Conservation (phyloP, 2,888 invertebrate species). For the Callyntrura sp. region DNA sequence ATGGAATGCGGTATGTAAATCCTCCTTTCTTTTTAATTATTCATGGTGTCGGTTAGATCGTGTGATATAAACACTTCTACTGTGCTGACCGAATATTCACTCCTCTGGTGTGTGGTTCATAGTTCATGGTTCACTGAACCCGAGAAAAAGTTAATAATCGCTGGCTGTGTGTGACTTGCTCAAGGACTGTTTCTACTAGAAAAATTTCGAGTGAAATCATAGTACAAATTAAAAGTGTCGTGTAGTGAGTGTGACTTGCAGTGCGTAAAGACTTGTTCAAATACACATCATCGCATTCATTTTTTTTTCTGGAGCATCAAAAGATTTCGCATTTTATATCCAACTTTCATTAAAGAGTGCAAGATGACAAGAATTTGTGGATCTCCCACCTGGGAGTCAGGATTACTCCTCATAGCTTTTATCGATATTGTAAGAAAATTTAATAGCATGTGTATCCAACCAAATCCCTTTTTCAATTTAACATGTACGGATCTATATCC, state of each 20-base stretch:
- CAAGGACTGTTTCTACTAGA: not conserved
- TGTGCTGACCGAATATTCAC: not conserved
- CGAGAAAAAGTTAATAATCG: not conserved
- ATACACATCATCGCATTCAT: not conserved
- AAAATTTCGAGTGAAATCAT: not conserved
- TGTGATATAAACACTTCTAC: not conserved
- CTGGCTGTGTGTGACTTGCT: no score
- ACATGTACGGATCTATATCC: no score
- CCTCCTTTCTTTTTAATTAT: conserved; percentile 39
- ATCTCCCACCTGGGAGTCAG: conserved; percentile 77
- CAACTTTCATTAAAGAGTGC: not conserved
- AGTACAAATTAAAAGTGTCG: not conserved
- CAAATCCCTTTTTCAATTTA: conserved; percentile 1
- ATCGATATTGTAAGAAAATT: conserved; percentile 80
- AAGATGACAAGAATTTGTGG: conserved; percentile 77
- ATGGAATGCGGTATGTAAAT: conserved; percentile 64
- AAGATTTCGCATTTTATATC: not conserved
- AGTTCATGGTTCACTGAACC: conserved; percentile 48
- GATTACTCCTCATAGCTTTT: conserved; percentile 79
- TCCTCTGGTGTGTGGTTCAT: conserved; percentile 15
- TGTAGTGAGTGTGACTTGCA: not conserved
- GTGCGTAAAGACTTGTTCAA: not conserved
- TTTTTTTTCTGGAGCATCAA: not conserved
- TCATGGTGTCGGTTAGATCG: conserved; percentile 9
- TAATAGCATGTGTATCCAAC: not conserved